phyloP scores from a whole-genome alignment of 2,888 invertebrate genomes.

The Lutraria lutraria region DNA sequence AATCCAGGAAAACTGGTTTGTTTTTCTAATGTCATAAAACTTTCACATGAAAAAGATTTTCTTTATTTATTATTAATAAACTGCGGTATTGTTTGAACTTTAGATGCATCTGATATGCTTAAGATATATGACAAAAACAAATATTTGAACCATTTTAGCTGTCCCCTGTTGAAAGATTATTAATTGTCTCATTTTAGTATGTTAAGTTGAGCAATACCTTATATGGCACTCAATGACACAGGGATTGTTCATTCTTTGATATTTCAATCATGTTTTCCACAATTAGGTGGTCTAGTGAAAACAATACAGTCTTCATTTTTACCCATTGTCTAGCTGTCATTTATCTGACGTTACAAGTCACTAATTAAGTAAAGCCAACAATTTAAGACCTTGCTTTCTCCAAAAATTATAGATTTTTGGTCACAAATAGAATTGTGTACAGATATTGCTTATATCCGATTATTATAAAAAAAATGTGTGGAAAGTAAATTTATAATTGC shows the following conservation, averaged over 20 bases:
- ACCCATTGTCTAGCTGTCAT: constrained; percentile 43
- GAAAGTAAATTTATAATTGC: neutral
- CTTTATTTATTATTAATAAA: too few species aligned
- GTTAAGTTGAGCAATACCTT: neutral
- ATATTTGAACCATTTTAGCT: too few species aligned
- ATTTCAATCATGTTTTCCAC: constrained; percentile 12
- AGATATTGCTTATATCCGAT: neutral
- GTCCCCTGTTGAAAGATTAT: neutral
- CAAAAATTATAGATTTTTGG: neutral
- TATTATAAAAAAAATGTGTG: neutral
- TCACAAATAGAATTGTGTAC: constrained; percentile 16
- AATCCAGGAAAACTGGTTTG: too few species aligned
- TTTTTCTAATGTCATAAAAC: too few species aligned
- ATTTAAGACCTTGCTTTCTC: neutral
- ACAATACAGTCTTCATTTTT: constrained; percentile 33
- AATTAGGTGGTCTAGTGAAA: constrained; percentile 16
- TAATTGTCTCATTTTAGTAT: neutral
- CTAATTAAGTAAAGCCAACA: constrained; percentile 20
- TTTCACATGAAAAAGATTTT: too few species aligned
- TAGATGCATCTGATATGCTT: too few species aligned
- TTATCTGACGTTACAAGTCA: neutral
- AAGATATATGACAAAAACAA: too few species aligned
- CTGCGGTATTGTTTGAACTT: too few species aligned
- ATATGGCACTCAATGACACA: neutral
- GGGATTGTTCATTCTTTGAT: constrained; percentile 1